These are phyloP conservation scores for Cantharis rufa DNA, from an alignment of 2,888 invertebrate species.

Conservation along the genomic window DNA sequence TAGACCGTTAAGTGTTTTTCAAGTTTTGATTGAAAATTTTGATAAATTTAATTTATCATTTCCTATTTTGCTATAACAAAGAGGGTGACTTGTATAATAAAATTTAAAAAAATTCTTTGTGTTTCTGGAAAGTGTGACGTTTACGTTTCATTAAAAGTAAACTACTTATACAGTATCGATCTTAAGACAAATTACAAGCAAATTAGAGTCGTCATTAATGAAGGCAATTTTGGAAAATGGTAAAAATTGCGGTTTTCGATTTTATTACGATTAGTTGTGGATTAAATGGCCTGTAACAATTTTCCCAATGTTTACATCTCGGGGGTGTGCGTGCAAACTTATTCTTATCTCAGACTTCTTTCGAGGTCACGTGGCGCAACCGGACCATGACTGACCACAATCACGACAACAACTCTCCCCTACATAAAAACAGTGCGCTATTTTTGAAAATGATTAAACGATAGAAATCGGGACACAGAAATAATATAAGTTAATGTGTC, in stretches of 20 bases:
- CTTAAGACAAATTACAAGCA: conserved; percentile 19
- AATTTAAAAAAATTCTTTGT: not conserved
- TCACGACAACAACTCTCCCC: conserved; percentile 26
- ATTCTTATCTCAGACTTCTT: conserved; percentile 22
- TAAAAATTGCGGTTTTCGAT: not conserved
- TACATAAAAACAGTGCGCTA: conserved; percentile 19
- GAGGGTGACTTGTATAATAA: not conserved
- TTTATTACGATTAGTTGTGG: not conserved
- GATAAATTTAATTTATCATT: not conserved
- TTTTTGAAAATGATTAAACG: conserved; percentile 25
- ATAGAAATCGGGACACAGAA: conserved; percentile 6
- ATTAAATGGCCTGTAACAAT: not conserved
- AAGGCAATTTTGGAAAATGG: not conserved
- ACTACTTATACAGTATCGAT: conserved; percentile 23
- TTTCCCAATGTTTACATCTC: conserved; percentile 25
- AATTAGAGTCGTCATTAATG: not conserved
- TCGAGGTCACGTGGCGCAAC: conserved; percentile 27
- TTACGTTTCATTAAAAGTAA: conserved; percentile 8
- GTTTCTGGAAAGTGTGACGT: conserved; percentile 8
- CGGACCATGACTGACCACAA: conserved; percentile 31
- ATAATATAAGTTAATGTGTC: conserved; percentile 4
- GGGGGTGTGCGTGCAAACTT: conserved; percentile 16
- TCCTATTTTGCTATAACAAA: not conserved
- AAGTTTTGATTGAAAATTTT: not conserved
- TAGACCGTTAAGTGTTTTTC: not conserved